Conservation (phyloP, 1,140 invertebrate genomes). For the silkworm (Bombyx mori) region ASM3026992v2 NC_085123.1:4027001-4027500, state of each 20-base stretch:
- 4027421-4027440: conserved; percentile 24
- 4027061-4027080: too few species aligned
- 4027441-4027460: conserved; percentile 26
- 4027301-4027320: conserved; percentile 13
- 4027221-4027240: neutral
- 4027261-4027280: neutral
- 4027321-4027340: conserved; percentile 21
- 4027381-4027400: conserved; percentile 26
- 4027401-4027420: conserved; percentile 38
- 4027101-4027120: too few species aligned
- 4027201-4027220: too few species aligned
- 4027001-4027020: too few species aligned
- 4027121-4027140: too few species aligned
- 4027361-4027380: conserved; percentile 27
- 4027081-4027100: too few species aligned
- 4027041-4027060: too few species aligned
- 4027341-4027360: conserved; percentile 32
- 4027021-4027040: too few species aligned
- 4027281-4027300: conserved; percentile 14
- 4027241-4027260: conserved; percentile 4
- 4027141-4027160: too few species aligned
- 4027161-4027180: too few species aligned
- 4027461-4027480: conserved; percentile 23
- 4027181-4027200: too few species aligned
- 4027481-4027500: conserved; percentile 1